Evolutionary conservation across 1,140 invertebrate genomes (phyloP).

Genomic region (Meloidogyne hapla): DNA sequence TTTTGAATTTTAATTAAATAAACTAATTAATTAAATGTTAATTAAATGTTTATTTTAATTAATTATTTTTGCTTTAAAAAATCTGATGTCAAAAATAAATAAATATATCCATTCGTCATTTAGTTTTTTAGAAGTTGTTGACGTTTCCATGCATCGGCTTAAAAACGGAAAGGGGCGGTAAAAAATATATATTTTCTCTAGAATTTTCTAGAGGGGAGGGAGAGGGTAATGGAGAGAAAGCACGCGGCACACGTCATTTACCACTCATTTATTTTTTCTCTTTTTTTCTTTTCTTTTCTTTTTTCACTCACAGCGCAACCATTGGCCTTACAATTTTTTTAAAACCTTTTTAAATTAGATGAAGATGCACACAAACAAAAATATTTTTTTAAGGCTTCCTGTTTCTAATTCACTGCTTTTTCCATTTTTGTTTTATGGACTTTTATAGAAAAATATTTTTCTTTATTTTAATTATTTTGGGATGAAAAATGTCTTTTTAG

Average conservation of each 20-base stretch:
- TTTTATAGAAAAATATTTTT: too few relatives aligned
- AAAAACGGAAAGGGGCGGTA: not conserved
- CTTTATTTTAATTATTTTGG: too few relatives aligned
- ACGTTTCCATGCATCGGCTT: conserved; percentile 1
- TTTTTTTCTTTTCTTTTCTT: not conserved
- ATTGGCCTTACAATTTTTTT: too few relatives aligned
- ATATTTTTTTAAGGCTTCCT: too few relatives aligned
- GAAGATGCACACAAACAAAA: too few relatives aligned
- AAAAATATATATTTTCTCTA: not conserved
- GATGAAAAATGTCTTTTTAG: too few relatives aligned
- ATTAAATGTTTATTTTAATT: not conserved
- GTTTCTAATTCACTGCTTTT: too few relatives aligned
- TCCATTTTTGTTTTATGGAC: too few relatives aligned
- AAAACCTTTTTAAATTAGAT: too few relatives aligned
- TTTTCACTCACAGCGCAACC: too few relatives aligned
- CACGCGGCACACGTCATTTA: not conserved
- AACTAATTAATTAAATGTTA: not conserved
- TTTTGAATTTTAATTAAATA: too few relatives aligned
- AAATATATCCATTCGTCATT: conserved; percentile 1
- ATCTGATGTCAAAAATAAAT: not conserved
- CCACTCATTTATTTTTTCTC: not conserved
- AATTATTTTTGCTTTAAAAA: not conserved
- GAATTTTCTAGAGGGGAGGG: not conserved
- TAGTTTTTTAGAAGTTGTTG: not conserved
- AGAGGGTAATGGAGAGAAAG: not conserved